Conservation (phyloP, 2,888 invertebrate species). For the Omphaloscelis lunosa region DNA sequence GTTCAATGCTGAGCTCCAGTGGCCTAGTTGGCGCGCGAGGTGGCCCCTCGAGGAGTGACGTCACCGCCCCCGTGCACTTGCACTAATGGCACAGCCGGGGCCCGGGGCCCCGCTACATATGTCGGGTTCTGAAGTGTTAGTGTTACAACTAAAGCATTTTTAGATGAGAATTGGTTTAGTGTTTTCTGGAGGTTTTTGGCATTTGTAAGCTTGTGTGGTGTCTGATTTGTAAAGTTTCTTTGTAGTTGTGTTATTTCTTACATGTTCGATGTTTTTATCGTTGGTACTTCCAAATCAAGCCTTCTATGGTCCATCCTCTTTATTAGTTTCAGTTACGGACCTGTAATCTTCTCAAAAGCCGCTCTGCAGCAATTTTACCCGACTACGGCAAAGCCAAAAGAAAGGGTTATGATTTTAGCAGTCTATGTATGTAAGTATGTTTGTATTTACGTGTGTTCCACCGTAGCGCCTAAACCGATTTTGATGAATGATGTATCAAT, state of each 20-base stretch:
- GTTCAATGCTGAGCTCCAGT: conserved; percentile 74
- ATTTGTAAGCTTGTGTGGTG: conserved; percentile 11
- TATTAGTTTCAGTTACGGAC: neutral
- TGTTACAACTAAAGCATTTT: conserved; percentile 56
- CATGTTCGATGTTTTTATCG: neutral
- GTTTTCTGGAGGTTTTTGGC: conserved; percentile 20
- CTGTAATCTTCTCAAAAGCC: neutral
- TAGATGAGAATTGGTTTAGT: conserved; percentile 51
- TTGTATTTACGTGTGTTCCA: too few species aligned
- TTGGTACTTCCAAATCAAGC: neutral
- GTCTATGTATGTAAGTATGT: too few species aligned
- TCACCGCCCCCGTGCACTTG: conserved; percentile 75
- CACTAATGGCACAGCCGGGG: conserved; percentile 76
- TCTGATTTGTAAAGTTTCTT: neutral
- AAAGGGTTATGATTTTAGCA: too few species aligned
- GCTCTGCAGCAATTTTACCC: neutral
- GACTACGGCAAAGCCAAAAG: too few species aligned
- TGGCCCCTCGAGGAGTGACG: conserved; percentile 80
- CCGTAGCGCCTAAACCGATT: too few species aligned
- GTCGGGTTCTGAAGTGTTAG: conserved; percentile 48
- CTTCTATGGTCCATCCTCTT: neutral
- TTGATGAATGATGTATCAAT: too few species aligned
- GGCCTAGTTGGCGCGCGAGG: conserved; percentile 80
- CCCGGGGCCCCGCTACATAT: conserved; percentile 55
- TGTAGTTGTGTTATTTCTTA: neutral